phyloP scores from a whole-genome alignment of 2,113 vertebrate species.

The Ictidomys tridecemlineatus region DNA sequence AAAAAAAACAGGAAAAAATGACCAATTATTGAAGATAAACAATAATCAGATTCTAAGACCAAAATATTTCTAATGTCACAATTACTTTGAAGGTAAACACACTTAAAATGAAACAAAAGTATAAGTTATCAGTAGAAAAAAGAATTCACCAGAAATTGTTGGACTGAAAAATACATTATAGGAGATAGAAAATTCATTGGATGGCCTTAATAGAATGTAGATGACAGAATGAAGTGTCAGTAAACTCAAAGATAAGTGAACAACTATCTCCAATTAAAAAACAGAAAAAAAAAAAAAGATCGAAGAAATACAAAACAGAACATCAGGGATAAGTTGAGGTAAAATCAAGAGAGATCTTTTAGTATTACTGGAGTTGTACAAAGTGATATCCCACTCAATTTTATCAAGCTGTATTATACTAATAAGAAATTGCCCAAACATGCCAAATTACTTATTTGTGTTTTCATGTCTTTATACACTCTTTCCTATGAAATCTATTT shows the following conservation, averaged over 20 bases:
- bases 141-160: background rate
- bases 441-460: background rate
- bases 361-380: background rate
- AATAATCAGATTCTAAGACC: background rate
- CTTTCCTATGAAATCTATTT: background rate
- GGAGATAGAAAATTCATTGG: background rate
- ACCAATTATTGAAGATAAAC: background rate
- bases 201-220: background rate
- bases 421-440: background rate
- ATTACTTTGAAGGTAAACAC: background rate
- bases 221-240: background rate
- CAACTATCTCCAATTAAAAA: background rate
- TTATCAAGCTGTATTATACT: background rate
- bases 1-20: slow-evolving; percentile 9
- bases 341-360: background rate
- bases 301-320: background rate
- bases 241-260: background rate
- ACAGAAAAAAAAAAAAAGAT: background rate
- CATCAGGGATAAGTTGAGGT: background rate
- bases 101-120: background rate
- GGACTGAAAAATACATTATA: background rate
- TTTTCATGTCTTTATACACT: background rate
- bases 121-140: background rate
- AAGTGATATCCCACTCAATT: background rate
- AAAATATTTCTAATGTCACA: background rate